Evolutionary conservation across 2,113 vertebrate species (phyloP), one percentile per base, ranked within the genome.

Genomic region (Varanus salvator): DNA sequence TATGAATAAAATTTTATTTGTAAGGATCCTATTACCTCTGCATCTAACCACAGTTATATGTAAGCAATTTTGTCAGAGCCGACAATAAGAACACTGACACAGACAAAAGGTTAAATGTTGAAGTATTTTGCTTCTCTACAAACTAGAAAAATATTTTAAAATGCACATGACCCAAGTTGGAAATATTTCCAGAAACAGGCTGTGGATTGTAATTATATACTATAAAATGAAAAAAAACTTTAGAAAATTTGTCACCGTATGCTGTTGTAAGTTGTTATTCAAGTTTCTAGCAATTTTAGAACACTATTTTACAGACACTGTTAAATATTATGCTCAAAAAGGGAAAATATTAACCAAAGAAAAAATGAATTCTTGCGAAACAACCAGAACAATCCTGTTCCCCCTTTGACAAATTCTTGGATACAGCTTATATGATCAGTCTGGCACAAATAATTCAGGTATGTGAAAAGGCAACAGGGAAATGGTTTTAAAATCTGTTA

Each of bases 1-100:
- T 23, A 25, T 66, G 66, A 84, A 50, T 66, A n/a, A 2, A 34
- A 8, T 64, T n/a, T 64, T 11, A 2, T 52, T 60, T 9, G 21
- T 57, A 76, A 23, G 9, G 8, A 68, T 84, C 0, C 5, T 0
- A 0, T 12, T 19, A 52, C 8, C 60, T 44, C 0, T 0, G 25
- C 11, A 11, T 12, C 31, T 90, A n/a, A 78, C 34, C 23, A 60
- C 11, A 1, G 38, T 19, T 74, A 83, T 3, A 84, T 29, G 66
- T 0, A 0, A 48, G 15, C 84, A 86, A 91, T 66, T 76, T 66
- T 64, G 71, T 77, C 9, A 23, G 0, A 27, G 90, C 82, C 92
- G 19, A 93, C 66, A 90, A 25, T 71, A 80, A 87, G 81, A 89
- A 89, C 83, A 76, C n/a, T 85, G 1, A 0, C 0, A 12, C 3